These are phyloP conservation scores for Heteromormyrus szaboi DNA, from an alignment of 2,797 vertebrate species.

Conservation along the genomic window DNA sequence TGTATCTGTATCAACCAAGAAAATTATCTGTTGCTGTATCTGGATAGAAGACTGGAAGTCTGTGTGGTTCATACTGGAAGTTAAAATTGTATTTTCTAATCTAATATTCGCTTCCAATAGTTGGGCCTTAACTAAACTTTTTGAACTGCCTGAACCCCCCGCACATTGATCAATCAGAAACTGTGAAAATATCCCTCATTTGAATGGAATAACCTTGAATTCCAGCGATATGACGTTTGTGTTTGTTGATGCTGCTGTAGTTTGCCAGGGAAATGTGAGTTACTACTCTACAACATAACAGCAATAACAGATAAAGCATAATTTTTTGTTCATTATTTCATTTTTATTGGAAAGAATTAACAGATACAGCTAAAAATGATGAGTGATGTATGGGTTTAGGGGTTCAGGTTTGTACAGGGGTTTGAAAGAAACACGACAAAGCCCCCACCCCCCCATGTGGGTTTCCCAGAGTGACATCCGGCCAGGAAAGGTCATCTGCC, in stretches of 20 bases:
- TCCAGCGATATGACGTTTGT: not conserved
- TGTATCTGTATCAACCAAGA: not conserved
- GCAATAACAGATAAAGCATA: not conserved
- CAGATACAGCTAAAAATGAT: not conserved
- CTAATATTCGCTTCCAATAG: not conserved
- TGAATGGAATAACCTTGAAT: not conserved
- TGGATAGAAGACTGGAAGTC: not conserved
- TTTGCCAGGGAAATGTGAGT: not conserved
- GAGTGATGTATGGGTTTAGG: too few species aligned
- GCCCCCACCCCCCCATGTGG: not conserved
- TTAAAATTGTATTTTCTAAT: not conserved
- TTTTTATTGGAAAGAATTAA: not conserved
- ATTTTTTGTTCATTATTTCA: not conserved
- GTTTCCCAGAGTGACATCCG: not conserved
- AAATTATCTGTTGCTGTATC: not conserved
- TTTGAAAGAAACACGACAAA: not conserved
- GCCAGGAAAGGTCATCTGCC: not conserved
- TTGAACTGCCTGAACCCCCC: not conserved
- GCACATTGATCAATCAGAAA: not conserved
- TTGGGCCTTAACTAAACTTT: not conserved
- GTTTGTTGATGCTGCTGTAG: not conserved
- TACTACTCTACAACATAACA: not conserved
- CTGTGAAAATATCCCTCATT: not conserved
- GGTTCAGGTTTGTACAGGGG: too few species aligned
- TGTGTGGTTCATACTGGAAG: not conserved